Base-by-base conservation (phyloP, 1,140 invertebrate species). In the Zophobas atratus region DNA sequence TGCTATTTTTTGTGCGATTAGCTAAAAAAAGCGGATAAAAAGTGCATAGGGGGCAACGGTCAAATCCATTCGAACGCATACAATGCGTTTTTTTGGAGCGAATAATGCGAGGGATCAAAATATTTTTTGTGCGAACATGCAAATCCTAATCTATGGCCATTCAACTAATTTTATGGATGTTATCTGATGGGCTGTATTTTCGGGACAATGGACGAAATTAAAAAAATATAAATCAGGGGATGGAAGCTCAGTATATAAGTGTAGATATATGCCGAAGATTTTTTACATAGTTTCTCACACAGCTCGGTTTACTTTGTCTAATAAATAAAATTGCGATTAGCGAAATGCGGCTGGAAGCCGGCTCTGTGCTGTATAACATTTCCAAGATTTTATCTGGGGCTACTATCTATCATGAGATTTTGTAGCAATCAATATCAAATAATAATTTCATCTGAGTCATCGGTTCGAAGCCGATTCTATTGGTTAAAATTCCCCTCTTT, bases 361-460 rank as follows among this genome's bases (percentile, higher is more conserved):
- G 0, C 43, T 8, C 43, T 46, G 43, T 46, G 20, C 43, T 46
- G 3, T 46, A 3, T 8, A 46, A n/a, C 20, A 51, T 51, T 51
- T 51, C n/a, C 3, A 67, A n/a, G 60, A 67, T 67, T 67, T 67
- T 67, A 67, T 67, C 60, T 67, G 8, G 6, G 43, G 41, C n/a
- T 36, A 60, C 32, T 39, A 60, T 56, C 35, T 39, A 63, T 67
- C 60, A 20, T 67, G 39, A 67, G 60, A 49, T 60, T 63, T 75
- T 60, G 53, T 46, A 34, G 51, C 55, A 60, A 75, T 75, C 39
- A 60, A 73, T 72, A 76, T 77, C 80, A 81, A 79, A 79, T 77
- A 77, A 77, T 75, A 81, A 80, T 75, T 75, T 79, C 43, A 70
- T 75, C 63, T 81, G 76, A 81, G 67, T 78, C 78, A 81, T 78